A percentile compares a stretch with the other conserved stretches of the same genome.
Conservation (phyloP, 2,888 invertebrate species). For the Troides aeacus region DNA sequence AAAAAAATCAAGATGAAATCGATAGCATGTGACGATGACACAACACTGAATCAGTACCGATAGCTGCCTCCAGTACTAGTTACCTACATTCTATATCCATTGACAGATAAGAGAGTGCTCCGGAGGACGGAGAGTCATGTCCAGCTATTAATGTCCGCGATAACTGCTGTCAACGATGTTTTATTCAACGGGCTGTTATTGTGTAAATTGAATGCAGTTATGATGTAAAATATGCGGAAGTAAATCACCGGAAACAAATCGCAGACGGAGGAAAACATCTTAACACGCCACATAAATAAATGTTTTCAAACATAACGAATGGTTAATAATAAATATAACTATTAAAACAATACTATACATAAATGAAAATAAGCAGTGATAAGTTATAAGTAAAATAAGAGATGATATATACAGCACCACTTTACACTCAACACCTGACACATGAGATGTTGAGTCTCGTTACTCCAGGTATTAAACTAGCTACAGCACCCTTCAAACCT, state of each 20-base stretch:
- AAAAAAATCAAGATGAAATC: background rate
- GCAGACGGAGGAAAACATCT: background rate
- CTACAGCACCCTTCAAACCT: too few species aligned
- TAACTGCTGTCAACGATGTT: slow-evolving; percentile 12
- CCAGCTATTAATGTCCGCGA: background rate
- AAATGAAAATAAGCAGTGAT: too few species aligned
- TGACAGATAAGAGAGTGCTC: slow-evolving; percentile 21
- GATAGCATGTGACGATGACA: slow-evolving; percentile 6
- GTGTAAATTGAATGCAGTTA: slow-evolving; percentile 5
- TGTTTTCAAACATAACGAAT: too few species aligned
- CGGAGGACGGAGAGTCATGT: background rate
- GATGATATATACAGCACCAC: too few species aligned
- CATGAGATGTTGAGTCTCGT: too few species aligned
- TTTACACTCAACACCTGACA: too few species aligned
- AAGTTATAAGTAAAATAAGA: too few species aligned
- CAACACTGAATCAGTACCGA: slow-evolving; percentile 7
- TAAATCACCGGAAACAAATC: background rate
- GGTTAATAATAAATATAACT: too few species aligned
- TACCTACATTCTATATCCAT: slow-evolving; percentile 18
- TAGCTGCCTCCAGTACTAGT: slow-evolving; percentile 11
- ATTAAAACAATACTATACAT: too few species aligned
- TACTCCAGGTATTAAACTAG: too few species aligned
- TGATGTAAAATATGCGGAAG: slow-evolving; percentile 14
- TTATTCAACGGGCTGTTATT: slow-evolving; percentile 15
- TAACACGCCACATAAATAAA: too few species aligned